phyloP scores from a whole-genome alignment of 2,888 invertebrate genomes.

The Lordiphosa andalusiaca region DNA sequence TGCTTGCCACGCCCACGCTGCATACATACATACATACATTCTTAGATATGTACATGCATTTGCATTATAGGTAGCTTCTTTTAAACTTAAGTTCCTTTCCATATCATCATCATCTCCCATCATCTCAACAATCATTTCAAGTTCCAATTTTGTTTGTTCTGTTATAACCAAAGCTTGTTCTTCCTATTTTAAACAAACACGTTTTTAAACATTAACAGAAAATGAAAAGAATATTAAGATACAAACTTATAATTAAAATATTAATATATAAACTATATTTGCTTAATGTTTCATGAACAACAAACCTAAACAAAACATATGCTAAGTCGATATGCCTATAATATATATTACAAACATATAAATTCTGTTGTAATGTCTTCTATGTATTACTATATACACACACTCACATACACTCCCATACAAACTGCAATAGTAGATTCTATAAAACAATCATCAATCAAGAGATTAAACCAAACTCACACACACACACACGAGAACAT shows the following conservation, averaged over 20 bases:
- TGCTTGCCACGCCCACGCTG: slow-evolving; percentile 35
- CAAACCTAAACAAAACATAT: slow-evolving; percentile 21
- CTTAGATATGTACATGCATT: too few species aligned
- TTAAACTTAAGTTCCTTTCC: background rate
- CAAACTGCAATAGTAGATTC: slow-evolving; percentile 61
- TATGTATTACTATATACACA: slow-evolving; percentile 16
- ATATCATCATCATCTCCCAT: background rate
- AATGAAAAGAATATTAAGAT: slow-evolving; percentile 18
- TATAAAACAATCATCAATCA: slow-evolving; percentile 19
- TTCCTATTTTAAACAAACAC: slow-evolving; percentile 48
- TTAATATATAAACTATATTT: slow-evolving; percentile 28
- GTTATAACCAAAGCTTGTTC: slow-evolving; percentile 69
- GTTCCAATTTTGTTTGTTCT: slow-evolving; percentile 33
- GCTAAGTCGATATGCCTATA: too few species aligned
- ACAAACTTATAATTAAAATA: slow-evolving; percentile 9
- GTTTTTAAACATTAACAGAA: slow-evolving; percentile 24
- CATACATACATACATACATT: too few species aligned
- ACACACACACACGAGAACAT: slow-evolving; percentile 47
- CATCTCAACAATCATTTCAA: slow-evolving; percentile 7
- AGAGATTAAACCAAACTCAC: slow-evolving; percentile 38
- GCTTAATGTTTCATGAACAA: slow-evolving; percentile 34
- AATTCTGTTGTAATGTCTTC: background rate
- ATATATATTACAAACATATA: too few species aligned
- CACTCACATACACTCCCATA: slow-evolving; percentile 23
- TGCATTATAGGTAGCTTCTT: too few species aligned